phyloP scores from a whole-genome alignment of 2,888 invertebrate species.

The Lasioglossum villosulum region DNA sequence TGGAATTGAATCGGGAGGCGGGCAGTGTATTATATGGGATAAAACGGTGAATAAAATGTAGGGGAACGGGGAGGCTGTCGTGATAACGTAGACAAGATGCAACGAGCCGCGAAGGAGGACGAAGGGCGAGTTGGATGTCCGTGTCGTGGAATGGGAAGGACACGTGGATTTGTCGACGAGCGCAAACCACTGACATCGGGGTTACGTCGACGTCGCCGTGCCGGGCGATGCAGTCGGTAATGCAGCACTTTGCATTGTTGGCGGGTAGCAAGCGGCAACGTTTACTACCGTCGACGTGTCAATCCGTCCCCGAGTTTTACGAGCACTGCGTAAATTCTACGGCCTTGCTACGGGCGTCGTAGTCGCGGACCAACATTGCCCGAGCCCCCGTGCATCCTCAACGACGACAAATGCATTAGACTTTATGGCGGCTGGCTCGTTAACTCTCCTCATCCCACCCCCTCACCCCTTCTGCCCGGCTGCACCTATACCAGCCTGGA shows the following conservation, averaged over 20 bases:
- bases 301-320: conserved; percentile 80
- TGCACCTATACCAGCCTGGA: conserved; percentile 49
- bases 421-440: conserved; percentile 79
- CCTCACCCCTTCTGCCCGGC: conserved; percentile 8
- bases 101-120: conserved; percentile 50
- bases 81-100: conserved; percentile 53
- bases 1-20: conserved; percentile 21
- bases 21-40: conserved; percentile 24
- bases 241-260: conserved; percentile 79
- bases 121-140: conserved; percentile 27
- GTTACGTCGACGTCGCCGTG: conserved; percentile 39
- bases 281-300: conserved; percentile 81
- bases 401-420: conserved; percentile 81
- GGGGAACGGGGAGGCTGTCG: conserved; percentile 16
- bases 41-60: conserved; percentile 38
- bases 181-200: conserved; percentile 48
- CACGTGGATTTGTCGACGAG: conserved; percentile 58
- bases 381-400: conserved; percentile 67
- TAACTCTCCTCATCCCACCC: conserved; percentile 60
- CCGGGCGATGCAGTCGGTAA: conserved; percentile 66
- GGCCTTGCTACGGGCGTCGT: conserved; percentile 60
- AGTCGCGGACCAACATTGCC: conserved; percentile 58
- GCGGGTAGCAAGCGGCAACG: conserved; percentile 68
- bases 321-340: conserved; percentile 79
- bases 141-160: conserved; percentile 23